Evolutionary conservation across 1,140 invertebrate species (phyloP), one percentile per base, ranked within the genome.

Genomic region (Sarcophaga bullata): DNA sequence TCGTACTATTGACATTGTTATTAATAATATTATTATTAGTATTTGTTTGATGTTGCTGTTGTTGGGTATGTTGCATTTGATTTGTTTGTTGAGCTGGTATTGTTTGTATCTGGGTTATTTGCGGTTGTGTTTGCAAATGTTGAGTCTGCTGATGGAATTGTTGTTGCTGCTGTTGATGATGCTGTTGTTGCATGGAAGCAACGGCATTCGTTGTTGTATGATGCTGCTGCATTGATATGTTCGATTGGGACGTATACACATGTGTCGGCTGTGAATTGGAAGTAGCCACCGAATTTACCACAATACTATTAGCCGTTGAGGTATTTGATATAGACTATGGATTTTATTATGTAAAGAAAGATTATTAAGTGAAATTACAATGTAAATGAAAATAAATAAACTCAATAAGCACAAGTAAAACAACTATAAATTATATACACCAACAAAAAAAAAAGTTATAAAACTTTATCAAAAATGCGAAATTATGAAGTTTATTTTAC

Each of bases 261-360:
- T 88, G 87, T 52, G 87, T 86, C 46, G 83, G 81, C 37, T 75
- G 52, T 46, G 86, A 82, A 85, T 87, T 88, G 78, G 84, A 85
- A 81, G 86, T 85, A 68, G 87, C 84, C 83, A 89, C 89, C 62
- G 89, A 90, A 85, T 90, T 90, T 50, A 90, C 89, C 85, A 90
- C 88, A 73, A 90, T 89, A 84, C 86, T 90, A 84, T 86, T 90
- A 52, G 87, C 84, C 73, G 88, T 84, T 68, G 88, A 86, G 47
- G 88, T 88, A 83, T 82, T 87, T 81, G 87, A 86, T 85, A 89
- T 84, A 50, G 88, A 88, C 87, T 89, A 84, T 25, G 62, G 47
- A 47, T 80, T 62, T 25, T 17, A n/a, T 80, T 15, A 47, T 50
- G 76, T 72, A 17, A 72, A 81, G 47, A 80, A 19, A 78, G 50